Conservation (phyloP, 2,797 vertebrate genomes). For the Chelmon rostratus region DNA sequence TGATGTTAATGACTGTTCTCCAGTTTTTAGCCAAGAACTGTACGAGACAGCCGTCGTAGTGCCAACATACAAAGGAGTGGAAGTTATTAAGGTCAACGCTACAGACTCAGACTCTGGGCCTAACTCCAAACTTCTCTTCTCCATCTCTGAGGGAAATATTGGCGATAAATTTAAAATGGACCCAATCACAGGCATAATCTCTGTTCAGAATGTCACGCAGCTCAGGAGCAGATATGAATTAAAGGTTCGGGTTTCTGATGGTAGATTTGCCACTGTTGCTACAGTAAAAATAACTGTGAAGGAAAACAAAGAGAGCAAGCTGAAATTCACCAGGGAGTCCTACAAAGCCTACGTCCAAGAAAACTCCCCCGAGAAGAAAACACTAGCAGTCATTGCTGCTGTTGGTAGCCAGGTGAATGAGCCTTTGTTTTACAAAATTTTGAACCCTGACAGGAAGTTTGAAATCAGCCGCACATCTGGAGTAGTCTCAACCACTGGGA, state of each 20-base stretch:
- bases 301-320: conserved; percentile 92
- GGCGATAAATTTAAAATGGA: conserved; percentile 96
- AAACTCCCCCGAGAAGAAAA: conserved; percentile 92
- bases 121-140: conserved; percentile 93
- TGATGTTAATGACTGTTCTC: conserved; percentile 96
- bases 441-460: conserved; percentile 95
- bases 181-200: conserved; percentile 88
- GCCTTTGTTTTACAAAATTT: conserved; percentile 94
- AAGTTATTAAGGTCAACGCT: conserved; percentile 90
- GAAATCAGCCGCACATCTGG: conserved; percentile 95
- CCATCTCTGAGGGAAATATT: conserved; percentile 96
- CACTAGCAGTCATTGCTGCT: conserved; percentile 91
- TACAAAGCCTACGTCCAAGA: conserved; percentile 92
- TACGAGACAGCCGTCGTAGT: conserved; percentile 91
- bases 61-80: conserved; percentile 95
- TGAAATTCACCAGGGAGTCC: conserved; percentile 93
- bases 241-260: conserved; percentile 93
- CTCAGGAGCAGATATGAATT: conserved; percentile 96
- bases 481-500: conserved; percentile 94
- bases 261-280: conserved; percentile 90
- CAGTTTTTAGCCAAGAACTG: conserved; percentile 90
- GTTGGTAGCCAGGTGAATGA: conserved; percentile 96
- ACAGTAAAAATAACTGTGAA: conserved; percentile 94
- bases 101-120: conserved; percentile 92
- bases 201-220: conserved; percentile 94